Conservation (phyloP, 2,113 vertebrate genomes). For the Lycaon pictus region DNA sequence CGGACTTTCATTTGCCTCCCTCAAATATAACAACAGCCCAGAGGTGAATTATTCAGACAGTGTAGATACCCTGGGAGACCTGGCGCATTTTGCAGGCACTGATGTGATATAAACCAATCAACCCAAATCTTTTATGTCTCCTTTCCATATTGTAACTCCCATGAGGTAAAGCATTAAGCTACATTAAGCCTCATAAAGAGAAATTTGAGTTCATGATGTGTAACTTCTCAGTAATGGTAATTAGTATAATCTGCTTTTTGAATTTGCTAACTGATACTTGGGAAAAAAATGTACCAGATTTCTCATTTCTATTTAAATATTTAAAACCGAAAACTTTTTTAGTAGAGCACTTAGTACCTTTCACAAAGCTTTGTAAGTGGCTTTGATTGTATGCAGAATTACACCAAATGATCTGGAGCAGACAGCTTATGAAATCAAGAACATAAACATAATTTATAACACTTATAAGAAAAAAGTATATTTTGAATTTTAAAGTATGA, state of each 20-base stretch:
- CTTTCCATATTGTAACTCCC: conserved; percentile 70
- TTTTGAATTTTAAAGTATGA: conserved; percentile 50
- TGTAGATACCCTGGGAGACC: not conserved
- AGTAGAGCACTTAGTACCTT: conserved; percentile 14
- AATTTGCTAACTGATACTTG: conserved; percentile 69
- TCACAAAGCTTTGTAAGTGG: conserved; percentile 50
- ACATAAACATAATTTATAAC: conserved; percentile 44
- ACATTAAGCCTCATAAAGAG: conserved; percentile 74
- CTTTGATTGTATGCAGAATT: conserved; percentile 59
- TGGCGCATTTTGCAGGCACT: conserved; percentile 11
- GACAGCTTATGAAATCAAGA: conserved; percentile 54
- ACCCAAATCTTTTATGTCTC: conserved; percentile 57
- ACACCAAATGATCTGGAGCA: conserved; percentile 36
- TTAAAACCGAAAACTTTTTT: conserved; percentile 62
- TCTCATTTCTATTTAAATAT: conserved; percentile 55
- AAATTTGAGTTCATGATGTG: conserved; percentile 65
- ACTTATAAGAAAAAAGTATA: conserved; percentile 45
- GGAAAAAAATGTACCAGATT: conserved; percentile 48
- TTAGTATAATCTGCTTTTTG: conserved; percentile 74
- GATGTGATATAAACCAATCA: conserved; percentile 55
- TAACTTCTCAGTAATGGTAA: conserved; percentile 66
- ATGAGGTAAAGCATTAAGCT: conserved; percentile 45
- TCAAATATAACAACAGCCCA: conserved; percentile 28
- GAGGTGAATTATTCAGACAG: conserved; percentile 18
- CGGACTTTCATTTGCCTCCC: not conserved